Percentiles rank a stretch among this genome's conserved stretches.
phyloP scores from a whole-genome alignment of 92 coral and sea anemone species.

The Palythoa caribaeorum region DNA sequence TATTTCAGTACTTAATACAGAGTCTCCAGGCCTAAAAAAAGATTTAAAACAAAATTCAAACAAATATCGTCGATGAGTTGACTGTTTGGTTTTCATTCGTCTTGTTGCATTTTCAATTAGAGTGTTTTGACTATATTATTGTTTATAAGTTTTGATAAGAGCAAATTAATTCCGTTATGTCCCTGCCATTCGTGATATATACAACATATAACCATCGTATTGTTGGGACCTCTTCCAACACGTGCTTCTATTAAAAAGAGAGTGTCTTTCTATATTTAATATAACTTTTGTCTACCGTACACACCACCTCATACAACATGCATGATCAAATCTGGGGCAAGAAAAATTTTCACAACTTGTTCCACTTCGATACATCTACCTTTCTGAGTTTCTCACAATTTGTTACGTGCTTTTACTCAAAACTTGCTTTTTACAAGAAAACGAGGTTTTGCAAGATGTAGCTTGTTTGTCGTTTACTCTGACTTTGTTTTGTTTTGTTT shows the following conservation, averaged over 20 bases:
- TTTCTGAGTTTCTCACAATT: background rate
- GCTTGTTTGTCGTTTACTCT: background rate
- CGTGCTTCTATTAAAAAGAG: constrained; percentile 36
- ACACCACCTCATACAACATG: background rate
- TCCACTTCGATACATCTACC: background rate
- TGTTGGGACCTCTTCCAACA: constrained; percentile 20
- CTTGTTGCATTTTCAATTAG: background rate
- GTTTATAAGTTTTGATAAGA: background rate
- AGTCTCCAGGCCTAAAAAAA: too few relatives aligned
- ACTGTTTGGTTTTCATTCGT: constrained; percentile 4
- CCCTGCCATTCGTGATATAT: background rate
- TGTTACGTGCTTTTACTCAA: background rate
- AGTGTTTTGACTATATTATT: constrained; percentile 13
- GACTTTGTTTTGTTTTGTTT: background rate
- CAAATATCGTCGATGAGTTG: too few relatives aligned
- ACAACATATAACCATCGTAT: background rate
- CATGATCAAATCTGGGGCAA: background rate
- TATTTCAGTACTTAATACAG: too few relatives aligned
- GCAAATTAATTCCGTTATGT: constrained; percentile 16
- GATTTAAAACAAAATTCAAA: too few relatives aligned
- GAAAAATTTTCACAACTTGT: background rate
- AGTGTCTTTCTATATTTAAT: background rate
- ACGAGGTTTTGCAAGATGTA: background rate
- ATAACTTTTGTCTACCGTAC: constrained; percentile 17
- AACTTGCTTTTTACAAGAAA: background rate